These are phyloP conservation scores for Mycalesis mineus DNA, from an alignment of 2,888 invertebrate species.

Conservation along the genomic window DNA sequence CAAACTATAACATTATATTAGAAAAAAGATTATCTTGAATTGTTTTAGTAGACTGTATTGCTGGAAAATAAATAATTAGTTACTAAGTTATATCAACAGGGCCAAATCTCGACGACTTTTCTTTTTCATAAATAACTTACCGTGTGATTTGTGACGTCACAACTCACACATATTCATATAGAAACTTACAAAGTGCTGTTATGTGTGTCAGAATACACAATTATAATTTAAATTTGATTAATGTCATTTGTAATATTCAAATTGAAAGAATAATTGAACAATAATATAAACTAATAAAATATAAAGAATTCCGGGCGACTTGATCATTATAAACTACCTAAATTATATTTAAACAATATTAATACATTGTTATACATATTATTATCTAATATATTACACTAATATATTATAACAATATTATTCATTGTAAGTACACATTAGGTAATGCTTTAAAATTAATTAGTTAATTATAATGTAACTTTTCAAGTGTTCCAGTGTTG, in stretches of 20 bases:
- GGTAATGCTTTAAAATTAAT: slow-evolving; percentile 7
- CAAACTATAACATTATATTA: too few relatives aligned
- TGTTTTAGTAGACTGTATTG: too few relatives aligned
- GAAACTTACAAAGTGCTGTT: too few relatives aligned
- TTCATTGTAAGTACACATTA: slow-evolving; percentile 18
- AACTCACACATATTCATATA: too few relatives aligned
- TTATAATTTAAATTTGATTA: too few relatives aligned
- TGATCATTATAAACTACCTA: slow-evolving; percentile 22
- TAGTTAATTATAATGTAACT: slow-evolving; percentile 7
- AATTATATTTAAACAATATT: not conserved
- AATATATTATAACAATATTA: not conserved
- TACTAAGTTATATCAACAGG: too few relatives aligned
- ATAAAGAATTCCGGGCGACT: slow-evolving; percentile 11
- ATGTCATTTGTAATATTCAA: not conserved
- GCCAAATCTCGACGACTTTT: too few relatives aligned
- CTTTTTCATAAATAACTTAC: too few relatives aligned
- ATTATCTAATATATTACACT: slow-evolving; percentile 7
- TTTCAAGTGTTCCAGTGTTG: slow-evolving; percentile 32
- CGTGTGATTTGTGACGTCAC: too few relatives aligned
- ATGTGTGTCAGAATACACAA: too few relatives aligned
- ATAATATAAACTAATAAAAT: not conserved
- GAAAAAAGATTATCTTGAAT: too few relatives aligned
- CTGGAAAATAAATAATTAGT: too few relatives aligned
- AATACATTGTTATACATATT: not conserved
- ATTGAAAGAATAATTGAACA: not conserved